These are phyloP conservation scores for Pangasianodon gigas DNA, from an alignment of 2,113 vertebrate species.

Conservation along the genomic window DNA sequence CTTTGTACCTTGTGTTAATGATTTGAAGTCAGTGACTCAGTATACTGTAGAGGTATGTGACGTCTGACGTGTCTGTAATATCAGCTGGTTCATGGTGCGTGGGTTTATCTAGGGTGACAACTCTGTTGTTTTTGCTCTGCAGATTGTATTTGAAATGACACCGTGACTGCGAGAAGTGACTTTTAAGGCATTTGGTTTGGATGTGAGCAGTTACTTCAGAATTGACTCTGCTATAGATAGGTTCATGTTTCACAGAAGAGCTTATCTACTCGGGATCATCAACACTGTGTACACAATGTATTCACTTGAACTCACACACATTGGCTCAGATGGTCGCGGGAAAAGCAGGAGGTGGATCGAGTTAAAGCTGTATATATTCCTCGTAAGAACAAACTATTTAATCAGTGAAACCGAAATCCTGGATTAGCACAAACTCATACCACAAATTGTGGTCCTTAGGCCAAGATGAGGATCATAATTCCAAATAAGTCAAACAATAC, in stretches of 20 bases:
- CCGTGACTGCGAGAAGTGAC: not conserved
- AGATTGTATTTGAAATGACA: not conserved
- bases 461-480: not conserved
- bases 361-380: not conserved
- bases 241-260: too few relatives aligned
- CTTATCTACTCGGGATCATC: too few relatives aligned
- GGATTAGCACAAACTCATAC: too few relatives aligned
- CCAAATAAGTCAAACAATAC: not conserved
- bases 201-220: not conserved
- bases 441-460: not conserved
- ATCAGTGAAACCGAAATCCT: too few relatives aligned
- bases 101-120: not conserved
- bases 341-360: too few relatives aligned
- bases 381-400: not conserved
- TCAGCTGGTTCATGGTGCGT: not conserved
- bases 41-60: not conserved
- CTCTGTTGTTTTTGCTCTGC: not conserved
- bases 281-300: too few relatives aligned
- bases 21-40: not conserved
- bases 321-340: too few relatives aligned
- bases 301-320: too few relatives aligned
- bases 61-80: not conserved
- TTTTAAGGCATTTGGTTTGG: not conserved
- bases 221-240: too few relatives aligned
- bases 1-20: not conserved